Percentiles rank a stretch among this genome's conserved stretches.
These are phyloP conservation scores for Mugil cephalus DNA, from an alignment of 2,113 vertebrate species.

Conservation along the genomic window DNA sequence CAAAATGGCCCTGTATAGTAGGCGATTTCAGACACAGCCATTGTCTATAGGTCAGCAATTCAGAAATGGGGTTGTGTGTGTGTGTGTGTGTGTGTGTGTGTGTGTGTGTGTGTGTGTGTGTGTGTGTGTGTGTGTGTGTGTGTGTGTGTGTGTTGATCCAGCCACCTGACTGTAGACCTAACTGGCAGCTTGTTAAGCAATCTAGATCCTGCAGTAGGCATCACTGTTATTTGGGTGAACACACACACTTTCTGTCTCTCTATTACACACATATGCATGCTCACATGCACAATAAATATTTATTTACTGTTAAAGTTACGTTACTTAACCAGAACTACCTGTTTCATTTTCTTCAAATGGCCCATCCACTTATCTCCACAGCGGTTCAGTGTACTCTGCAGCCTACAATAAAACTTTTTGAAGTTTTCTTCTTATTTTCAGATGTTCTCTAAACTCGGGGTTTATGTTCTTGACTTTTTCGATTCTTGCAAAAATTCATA, in stretches of 20 bases:
- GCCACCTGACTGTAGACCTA: constrained; percentile 85
- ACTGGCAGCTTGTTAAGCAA: constrained; percentile 89
- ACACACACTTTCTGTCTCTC: constrained; percentile 1
- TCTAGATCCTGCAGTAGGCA: constrained; percentile 86
- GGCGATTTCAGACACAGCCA: no score
- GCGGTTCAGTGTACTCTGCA: background rate
- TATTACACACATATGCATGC: constrained; percentile 7
- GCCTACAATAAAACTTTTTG: background rate
- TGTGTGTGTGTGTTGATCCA: constrained; percentile 45
- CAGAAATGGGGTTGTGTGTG: constrained; percentile 83
- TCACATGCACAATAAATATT: constrained; percentile 15
- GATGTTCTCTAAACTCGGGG: no score
- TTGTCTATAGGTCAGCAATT: constrained; percentile 60
- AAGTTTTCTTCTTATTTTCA: background rate
- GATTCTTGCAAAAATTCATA: no score
- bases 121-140: constrained; percentile 25
- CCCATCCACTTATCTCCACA: background rate
- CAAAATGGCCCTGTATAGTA: no score
- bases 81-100: constrained; percentile 25
- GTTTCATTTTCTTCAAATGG: background rate
- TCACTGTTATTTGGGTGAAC: constrained; percentile 81
- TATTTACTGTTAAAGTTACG: constrained; percentile 1
- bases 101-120: constrained; percentile 25
- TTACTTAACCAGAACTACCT: constrained; percentile 16
- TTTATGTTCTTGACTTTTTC: no score